Evolutionary conservation across 2,797 vertebrate genomes (phyloP).

Genomic region (Bovichtus variegatus): DNA sequence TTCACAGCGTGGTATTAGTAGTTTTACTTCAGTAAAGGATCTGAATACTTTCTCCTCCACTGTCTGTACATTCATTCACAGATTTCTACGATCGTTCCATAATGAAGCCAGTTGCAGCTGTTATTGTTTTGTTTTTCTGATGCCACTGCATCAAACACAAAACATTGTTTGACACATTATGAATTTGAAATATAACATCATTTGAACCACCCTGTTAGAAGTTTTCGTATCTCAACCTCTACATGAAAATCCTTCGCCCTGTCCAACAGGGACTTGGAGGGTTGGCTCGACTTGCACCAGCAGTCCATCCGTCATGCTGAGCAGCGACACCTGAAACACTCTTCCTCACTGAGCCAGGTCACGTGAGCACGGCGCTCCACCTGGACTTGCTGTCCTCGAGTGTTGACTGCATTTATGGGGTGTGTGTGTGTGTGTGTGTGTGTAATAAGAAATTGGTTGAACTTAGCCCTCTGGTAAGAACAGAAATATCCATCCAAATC

Average conservation of each 20-base stretch:
- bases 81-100: background rate
- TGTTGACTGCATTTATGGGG: conserved; percentile 13
- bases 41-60: too few species aligned
- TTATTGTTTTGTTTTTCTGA: background rate
- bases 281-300: background rate
- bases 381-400: background rate
- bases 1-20: too few species aligned
- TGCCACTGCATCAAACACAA: too few species aligned
- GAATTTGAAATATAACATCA: background rate
- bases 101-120: background rate
- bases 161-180: background rate
- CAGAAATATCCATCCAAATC: background rate
- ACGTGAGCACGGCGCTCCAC: background rate
- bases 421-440: conserved; percentile 8
- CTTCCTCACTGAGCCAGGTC: background rate
- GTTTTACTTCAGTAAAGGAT: too few species aligned
- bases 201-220: background rate
- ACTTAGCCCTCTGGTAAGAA: background rate
- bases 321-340: background rate
- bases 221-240: background rate
- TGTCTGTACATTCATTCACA: too few species aligned
- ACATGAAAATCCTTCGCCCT: background rate
- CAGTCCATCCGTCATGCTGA: conserved; percentile 13
- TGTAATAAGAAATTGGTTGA: background rate
- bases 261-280: background rate